Percentiles rank a stretch among this genome's conserved stretches.
These are phyloP conservation scores for Capromys pilorides DNA, from an alignment of 2,797 vertebrate genomes.

Conservation along the genomic window DNA sequence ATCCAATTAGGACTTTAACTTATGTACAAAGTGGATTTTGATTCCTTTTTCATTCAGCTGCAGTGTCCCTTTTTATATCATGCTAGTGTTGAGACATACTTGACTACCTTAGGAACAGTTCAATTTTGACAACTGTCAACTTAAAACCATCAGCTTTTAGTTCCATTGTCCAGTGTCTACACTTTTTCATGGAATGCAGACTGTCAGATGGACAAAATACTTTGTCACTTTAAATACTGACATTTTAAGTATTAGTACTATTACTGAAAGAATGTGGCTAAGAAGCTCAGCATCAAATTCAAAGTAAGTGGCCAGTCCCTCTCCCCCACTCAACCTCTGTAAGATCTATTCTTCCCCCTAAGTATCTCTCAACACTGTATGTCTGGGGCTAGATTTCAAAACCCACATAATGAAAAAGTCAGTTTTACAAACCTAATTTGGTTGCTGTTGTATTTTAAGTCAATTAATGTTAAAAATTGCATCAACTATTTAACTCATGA, in stretches of 20 bases:
- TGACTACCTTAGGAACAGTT: slow-evolving; percentile 60
- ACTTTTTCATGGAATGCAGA: slow-evolving; percentile 76
- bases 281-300: slow-evolving; percentile 75
- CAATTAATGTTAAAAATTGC: slow-evolving; percentile 89
- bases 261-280: slow-evolving; percentile 73
- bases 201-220: slow-evolving; percentile 78
- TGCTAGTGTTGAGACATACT: slow-evolving; percentile 88
- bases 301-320: slow-evolving; percentile 63
- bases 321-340: slow-evolving; percentile 44
- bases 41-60: slow-evolving; percentile 90
- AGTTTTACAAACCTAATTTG: slow-evolving; percentile 89
- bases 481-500: slow-evolving; percentile 92
- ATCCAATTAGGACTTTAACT: slow-evolving; percentile 93
- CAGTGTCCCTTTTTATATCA: slow-evolving; percentile 97
- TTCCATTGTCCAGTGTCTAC: no score
- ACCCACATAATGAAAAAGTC: slow-evolving; percentile 89
- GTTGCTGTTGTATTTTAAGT: slow-evolving; percentile 83
- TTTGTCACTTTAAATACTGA: slow-evolving; percentile 78
- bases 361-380: slow-evolving; percentile 95
- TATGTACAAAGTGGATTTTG: slow-evolving; percentile 93
- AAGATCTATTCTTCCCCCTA: slow-evolving; percentile 71
- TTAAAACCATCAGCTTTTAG: no score
- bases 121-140: no score
- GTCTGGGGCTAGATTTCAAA: slow-evolving; percentile 99
- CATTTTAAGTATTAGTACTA: slow-evolving; percentile 72